Base-by-base conservation (phyloP, 2,888 invertebrate genomes). In the Leptopilina myrica region DNA sequence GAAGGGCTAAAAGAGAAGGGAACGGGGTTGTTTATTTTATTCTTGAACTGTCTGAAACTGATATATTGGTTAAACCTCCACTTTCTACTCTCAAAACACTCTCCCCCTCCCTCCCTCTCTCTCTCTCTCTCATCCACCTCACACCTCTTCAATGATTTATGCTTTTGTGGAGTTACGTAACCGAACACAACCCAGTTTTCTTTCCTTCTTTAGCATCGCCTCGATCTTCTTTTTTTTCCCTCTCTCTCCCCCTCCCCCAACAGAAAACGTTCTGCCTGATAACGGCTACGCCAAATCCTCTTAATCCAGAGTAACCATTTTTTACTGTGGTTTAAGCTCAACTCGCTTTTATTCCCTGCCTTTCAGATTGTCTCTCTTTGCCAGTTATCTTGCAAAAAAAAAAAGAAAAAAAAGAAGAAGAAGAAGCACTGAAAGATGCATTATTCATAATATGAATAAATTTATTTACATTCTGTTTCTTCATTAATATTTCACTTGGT, bases 301-400 rank as follows among this genome's bases (percentile, higher is more conserved):
- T 85, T 86, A 86, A 86, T 86, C 82, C 80, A 83, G 78, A 84
- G 78, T 79, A 82, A 80, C 84, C 82, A 84, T 86, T 83, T 86
- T 84, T 87, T 83, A 81, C 80, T 79, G 75, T 77, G 81, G 81
- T 85, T 81, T 82, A 82, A 85, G 84, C 83, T 81, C 59, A 77
- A 77, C 78, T 79, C 73, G 79, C 76, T 81, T 82, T 85, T 84
- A 82, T 84, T 82, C 76, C 78, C 67, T 77, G 78, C 80, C 56
- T 82, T 73, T 53, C 69, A 81, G 80, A 81, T 81, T 83, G 81
- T 56, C 84, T 78, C 78, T 73, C 76, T 67, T 77, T 66, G 79
- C 67, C 67, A 77, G 64, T 64, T 67, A 77, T 82, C 78, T 78
- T 82, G 80, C 11, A 49, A 46, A 82, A 82, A 83, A 67, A 79